phyloP scores from a whole-genome alignment of 2,888 invertebrate genomes.

The Agriopis marginaria region DNA sequence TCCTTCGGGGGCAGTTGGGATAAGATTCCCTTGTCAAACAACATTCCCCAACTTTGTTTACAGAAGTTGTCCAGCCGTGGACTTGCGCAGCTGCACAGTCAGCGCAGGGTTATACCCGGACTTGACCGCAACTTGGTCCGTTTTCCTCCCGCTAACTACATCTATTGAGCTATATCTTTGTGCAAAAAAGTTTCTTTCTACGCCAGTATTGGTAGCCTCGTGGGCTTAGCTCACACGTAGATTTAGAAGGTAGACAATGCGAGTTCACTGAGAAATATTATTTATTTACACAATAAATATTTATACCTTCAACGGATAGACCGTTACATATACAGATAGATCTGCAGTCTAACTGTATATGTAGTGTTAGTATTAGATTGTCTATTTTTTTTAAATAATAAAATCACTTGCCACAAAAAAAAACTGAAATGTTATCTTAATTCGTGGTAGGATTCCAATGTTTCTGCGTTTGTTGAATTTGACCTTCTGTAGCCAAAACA shows the following conservation, averaged over 20 bases:
- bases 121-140: background rate
- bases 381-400: no score
- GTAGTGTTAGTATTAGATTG: no score
- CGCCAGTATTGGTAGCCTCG: conserved; percentile 3
- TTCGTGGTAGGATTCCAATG: no score
- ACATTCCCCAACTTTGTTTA: background rate
- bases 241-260: background rate
- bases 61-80: background rate
- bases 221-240: background rate
- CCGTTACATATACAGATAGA: no score
- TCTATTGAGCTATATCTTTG: conserved; percentile 11
- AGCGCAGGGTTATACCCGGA: background rate
- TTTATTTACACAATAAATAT: no score
- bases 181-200: conserved; percentile 4
- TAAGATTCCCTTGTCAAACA: background rate
- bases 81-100: background rate
- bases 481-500: no score
- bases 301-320: no score
- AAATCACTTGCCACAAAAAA: no score
- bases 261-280: no score
- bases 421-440: background rate
- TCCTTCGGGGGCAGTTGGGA: no score
- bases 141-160: conserved; percentile 8
- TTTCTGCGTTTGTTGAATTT: no score
- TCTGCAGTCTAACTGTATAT: no score